phyloP scores from a whole-genome alignment of 1,140 invertebrate species.

The Rhagoletis pomonella region DNA sequence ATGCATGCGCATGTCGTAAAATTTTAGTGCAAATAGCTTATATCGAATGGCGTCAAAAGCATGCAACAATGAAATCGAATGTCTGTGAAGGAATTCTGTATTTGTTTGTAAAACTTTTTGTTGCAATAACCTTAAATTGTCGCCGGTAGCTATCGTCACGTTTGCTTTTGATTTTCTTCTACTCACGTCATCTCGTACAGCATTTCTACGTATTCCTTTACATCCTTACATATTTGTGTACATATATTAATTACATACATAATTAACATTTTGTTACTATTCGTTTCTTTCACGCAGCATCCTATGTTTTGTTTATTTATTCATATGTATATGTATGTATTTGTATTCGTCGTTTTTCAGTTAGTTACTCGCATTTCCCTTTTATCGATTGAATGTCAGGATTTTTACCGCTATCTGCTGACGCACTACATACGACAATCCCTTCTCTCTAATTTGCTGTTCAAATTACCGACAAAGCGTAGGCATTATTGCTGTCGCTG shows the following conservation, averaged over 20 bases:
- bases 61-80: not conserved
- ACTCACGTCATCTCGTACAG: not conserved
- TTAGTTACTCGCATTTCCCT: not conserved
- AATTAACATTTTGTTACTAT: not conserved
- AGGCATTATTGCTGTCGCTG: not conserved
- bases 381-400: conserved; percentile 27
- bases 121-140: conserved; percentile 24
- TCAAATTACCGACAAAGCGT: not conserved
- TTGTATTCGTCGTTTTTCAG: not conserved
- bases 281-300: not conserved
- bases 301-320: conserved; percentile 15
- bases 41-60: not conserved
- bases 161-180: not conserved
- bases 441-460: too few species aligned
- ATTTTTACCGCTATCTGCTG: too few species aligned
- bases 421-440: not conserved
- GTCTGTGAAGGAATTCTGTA: not conserved
- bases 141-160: not conserved
- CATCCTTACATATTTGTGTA: not conserved
- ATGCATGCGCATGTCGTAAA: too few species aligned
- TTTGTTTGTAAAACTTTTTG: not conserved
- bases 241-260: not conserved
- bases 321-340: not conserved
- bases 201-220: too few species aligned
- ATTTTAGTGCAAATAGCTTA: not conserved